phyloP scores from a whole-genome alignment of 1,140 invertebrate species.

The Hylaeus volcanicus region DNA sequence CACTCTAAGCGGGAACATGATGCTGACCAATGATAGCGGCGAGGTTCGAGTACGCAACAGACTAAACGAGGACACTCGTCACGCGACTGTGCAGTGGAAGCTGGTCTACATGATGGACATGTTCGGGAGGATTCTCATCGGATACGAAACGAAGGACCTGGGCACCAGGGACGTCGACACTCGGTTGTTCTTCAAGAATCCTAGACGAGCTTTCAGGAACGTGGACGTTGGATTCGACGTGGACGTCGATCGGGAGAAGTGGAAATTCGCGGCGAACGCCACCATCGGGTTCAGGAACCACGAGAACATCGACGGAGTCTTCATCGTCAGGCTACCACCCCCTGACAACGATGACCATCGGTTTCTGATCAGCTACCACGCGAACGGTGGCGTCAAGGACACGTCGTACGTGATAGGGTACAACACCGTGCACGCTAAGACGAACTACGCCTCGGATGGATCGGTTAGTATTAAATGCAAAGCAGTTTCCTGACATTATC shows the following conservation, averaged over 20 bases:
- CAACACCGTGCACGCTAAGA: conserved; percentile 77
- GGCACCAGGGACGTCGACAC: conserved; percentile 78
- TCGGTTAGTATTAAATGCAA: conserved; percentile 66
- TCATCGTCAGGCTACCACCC: conserved; percentile 83
- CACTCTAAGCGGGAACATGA: conserved; percentile 65
- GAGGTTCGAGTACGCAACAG: conserved; percentile 61
- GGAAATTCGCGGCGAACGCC: conserved; percentile 82
- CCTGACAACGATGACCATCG: conserved; percentile 84
- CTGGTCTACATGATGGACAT: conserved; percentile 68
- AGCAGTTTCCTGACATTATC: too few species aligned
- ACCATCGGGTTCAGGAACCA: conserved; percentile 79
- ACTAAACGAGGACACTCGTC: conserved; percentile 64
- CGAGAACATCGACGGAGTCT: conserved; percentile 79
- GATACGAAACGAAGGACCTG: conserved; percentile 63
- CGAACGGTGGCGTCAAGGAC: conserved; percentile 68
- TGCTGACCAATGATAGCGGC: conserved; percentile 64
- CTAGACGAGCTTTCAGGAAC: conserved; percentile 77
- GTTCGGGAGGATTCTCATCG: conserved; percentile 60
- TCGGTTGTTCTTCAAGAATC: conserved; percentile 81
- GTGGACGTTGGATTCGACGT: conserved; percentile 81
- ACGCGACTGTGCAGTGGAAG: conserved; percentile 66
- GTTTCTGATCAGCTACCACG: conserved; percentile 79
- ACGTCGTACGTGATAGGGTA: conserved; percentile 79
- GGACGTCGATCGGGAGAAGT: conserved; percentile 80
- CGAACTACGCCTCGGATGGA: conserved; percentile 76